Evolutionary conservation across 2,113 vertebrate genomes (phyloP).

Genomic region (Holacanthus passer): DNA sequence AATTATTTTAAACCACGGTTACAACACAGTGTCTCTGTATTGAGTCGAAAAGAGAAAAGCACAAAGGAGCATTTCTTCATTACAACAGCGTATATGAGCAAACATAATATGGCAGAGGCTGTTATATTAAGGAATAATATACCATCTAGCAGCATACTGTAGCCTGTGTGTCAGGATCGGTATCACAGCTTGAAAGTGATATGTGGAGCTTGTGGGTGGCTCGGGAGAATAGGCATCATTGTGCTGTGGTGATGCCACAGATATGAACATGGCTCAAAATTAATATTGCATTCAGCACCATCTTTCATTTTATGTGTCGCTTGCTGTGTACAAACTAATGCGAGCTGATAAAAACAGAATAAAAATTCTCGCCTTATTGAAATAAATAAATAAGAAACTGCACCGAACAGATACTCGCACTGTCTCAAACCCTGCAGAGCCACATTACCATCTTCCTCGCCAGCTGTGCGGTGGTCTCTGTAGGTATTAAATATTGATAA

Average conservation of each 20-base stretch:
- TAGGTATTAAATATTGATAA: slow-evolving; percentile 77
- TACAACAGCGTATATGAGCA: slow-evolving; percentile 3
- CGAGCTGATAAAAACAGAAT: slow-evolving; percentile 49
- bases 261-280: slow-evolving; percentile 48
- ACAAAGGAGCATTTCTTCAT: slow-evolving; percentile 15
- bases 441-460: slow-evolving; percentile 43
- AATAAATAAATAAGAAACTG: slow-evolving; percentile 54
- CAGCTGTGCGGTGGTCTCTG: slow-evolving; percentile 57
- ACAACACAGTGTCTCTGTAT: background rate
- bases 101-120: background rate
- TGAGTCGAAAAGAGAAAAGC: background rate
- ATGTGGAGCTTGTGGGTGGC: slow-evolving; percentile 37
- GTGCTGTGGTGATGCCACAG: slow-evolving; percentile 28
- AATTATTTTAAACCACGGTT: background rate
- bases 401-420: background rate
- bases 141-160: background rate
- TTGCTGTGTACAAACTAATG: slow-evolving; percentile 42
- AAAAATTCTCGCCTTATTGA: slow-evolving; percentile 35
- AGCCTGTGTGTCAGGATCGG: background rate
- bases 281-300: slow-evolving; percentile 46
- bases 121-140: background rate
- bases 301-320: slow-evolving; percentile 42
- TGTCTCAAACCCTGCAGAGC: slow-evolving; percentile 47
- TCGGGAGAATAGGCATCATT: slow-evolving; percentile 45
- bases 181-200: slow-evolving; percentile 35